Conservation (phyloP, 2,797 vertebrate genomes). For the Austrolebias charrua region DNA sequence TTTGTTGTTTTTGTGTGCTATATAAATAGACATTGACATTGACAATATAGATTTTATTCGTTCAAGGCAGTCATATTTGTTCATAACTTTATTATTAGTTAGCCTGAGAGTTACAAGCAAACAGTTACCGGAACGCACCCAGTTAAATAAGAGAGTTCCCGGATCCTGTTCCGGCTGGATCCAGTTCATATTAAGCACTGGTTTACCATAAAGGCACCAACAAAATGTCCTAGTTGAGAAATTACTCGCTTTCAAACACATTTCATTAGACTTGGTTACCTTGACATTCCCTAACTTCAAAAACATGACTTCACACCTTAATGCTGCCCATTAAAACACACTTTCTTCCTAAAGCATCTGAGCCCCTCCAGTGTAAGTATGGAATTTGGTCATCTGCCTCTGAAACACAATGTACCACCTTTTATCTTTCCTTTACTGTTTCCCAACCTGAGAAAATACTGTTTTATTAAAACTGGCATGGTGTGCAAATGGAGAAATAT, state of each 20-base stretch:
- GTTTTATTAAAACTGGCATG: constrained; percentile 18
- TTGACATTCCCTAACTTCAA: constrained; percentile 22
- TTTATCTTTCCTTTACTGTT: constrained; percentile 7
- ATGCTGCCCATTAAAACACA: constrained; percentile 15
- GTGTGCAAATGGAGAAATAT: neutral
- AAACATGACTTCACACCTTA: constrained; percentile 37
- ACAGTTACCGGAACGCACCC: too few species aligned
- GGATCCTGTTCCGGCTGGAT: too few species aligned
- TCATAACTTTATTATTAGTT: too few species aligned
- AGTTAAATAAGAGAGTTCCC: too few species aligned
- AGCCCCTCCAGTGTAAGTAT: neutral
- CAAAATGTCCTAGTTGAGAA: neutral
- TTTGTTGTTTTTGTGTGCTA: too few species aligned
- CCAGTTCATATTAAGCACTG: too few species aligned
- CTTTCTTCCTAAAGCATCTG: neutral
- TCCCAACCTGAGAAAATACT: neutral
- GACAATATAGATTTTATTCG: too few species aligned
- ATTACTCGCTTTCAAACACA: constrained; percentile 7
- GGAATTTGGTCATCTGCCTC: constrained; percentile 4
- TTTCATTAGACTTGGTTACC: constrained; percentile 27
- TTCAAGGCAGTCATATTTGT: too few species aligned
- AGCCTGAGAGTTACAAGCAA: too few species aligned
- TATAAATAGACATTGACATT: too few species aligned
- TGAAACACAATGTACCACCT: neutral
- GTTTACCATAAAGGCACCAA: neutral